Base-by-base conservation (phyloP, 2,888 invertebrate genomes). In the Oscheius onirici region DNA sequence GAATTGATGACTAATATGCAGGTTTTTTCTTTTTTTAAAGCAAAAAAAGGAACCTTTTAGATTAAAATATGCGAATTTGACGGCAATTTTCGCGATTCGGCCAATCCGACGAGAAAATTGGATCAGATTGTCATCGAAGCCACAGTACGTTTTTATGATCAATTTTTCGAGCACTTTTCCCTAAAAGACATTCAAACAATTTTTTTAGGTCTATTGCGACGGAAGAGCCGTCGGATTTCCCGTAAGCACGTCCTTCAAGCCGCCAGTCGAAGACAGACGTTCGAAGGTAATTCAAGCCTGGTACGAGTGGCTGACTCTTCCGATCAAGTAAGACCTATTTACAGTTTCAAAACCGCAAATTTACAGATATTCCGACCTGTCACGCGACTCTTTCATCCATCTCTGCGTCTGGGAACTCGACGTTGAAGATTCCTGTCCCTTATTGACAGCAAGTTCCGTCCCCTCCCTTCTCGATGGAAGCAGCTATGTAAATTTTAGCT, bases 291-390 rank as follows among this genome's bases (percentile, higher is more conserved):
- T 86, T 26, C 84, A 86, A 49, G 65, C 63, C 26, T 86, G 83
- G 83, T 74, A 78, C 55, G 84, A 86, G 65, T 86, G 84, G 84
- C 66, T 85, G 22, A 78, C 72, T n/a, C 78, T 86, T 15, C 86
- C 86, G 1, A 73, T 86, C 24, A 73, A 68, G 74, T 75, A n/a
- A 60, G 49, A 1, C 15, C 43, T 15, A 15, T 11, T n/a, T 43
- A 43, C 22, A 22, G 15, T 24, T 24, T 43, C 8, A 26, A 13
- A 43, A 41, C 3, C 13, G n/a, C 13, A 24, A 10, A 28, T 41
- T 22, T 69, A 20, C 34, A 68, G 80, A 28, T 86, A 86, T 71
- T 76, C 75, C 15, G 86, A 86, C 52, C 69, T 86, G n/a, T 78
- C 76, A 20, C 72, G 81, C 1, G 85, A 86, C 69, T 77, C 86